These are phyloP conservation scores for Callorhinus ursinus DNA, from an alignment of 2,113 vertebrate species.

Conservation along the genomic window DNA sequence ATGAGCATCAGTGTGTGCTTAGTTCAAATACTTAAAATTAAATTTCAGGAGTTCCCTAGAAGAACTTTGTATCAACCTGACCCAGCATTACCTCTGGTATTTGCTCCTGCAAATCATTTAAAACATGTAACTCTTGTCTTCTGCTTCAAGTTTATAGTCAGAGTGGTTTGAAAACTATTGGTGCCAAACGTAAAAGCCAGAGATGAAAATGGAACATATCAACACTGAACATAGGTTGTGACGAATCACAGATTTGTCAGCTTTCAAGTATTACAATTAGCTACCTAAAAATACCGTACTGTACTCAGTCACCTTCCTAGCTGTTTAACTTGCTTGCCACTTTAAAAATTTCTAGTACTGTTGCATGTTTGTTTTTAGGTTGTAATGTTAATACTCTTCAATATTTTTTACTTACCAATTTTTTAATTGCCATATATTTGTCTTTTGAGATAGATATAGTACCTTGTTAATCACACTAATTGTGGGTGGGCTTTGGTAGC, in stretches of 20 bases:
- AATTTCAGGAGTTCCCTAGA: constrained; percentile 64
- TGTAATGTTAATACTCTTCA: not conserved
- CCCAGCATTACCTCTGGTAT: constrained; percentile 69
- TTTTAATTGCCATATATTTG: constrained; percentile 49
- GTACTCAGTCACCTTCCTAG: constrained; percentile 10
- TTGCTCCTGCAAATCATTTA: constrained; percentile 61
- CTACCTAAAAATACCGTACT: constrained; percentile 56
- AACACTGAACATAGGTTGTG: constrained; percentile 65
- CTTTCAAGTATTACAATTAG: constrained; percentile 67
- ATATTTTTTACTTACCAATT: constrained; percentile 39
- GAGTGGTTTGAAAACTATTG: constrained; percentile 59
- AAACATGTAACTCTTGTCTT: constrained; percentile 49
- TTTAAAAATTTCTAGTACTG: constrained; percentile 39
- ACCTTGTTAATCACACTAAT: not conserved
- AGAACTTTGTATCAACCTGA: constrained; percentile 72
- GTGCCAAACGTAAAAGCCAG: constrained; percentile 10
- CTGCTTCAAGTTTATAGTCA: constrained; percentile 64
- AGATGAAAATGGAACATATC: constrained; percentile 50
- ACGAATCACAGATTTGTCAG: constrained; percentile 74
- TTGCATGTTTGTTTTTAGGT: constrained; percentile 26
- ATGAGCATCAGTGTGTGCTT: constrained; percentile 80
- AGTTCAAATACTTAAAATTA: constrained; percentile 79
- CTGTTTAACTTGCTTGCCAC: constrained; percentile 41
- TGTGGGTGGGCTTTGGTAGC: not conserved
- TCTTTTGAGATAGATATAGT: constrained; percentile 52